These are phyloP conservation scores for Basileuterus tristriatus DNA, from an alignment of 2,797 vertebrate genomes.

Conservation along the genomic window DNA sequence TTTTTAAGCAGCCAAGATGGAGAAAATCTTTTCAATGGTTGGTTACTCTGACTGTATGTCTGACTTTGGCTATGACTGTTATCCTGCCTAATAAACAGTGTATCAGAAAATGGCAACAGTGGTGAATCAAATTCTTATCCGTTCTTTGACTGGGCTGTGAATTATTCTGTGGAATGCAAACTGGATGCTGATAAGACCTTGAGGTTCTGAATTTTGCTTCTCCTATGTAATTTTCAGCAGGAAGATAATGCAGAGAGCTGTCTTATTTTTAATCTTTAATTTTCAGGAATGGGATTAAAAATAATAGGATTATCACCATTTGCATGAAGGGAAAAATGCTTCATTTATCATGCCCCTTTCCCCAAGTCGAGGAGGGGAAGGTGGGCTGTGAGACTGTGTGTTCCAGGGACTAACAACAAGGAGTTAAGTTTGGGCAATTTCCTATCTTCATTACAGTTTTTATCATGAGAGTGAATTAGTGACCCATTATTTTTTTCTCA, in stretches of 20 bases:
- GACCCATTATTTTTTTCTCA: not conserved
- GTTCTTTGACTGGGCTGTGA: not conserved
- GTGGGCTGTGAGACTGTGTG: not conserved
- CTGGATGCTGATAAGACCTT: not conserved
- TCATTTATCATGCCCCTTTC: not conserved
- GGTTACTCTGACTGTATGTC: not conserved
- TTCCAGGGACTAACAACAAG: not conserved
- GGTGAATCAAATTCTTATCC: not conserved
- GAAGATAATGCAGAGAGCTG: not conserved
- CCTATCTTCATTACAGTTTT: conserved; percentile 37
- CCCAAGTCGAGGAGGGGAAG: not conserved
- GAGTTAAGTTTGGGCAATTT: not conserved
- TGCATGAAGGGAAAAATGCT: not conserved
- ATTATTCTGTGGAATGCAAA: not conserved
- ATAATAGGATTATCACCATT: not conserved
- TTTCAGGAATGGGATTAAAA: not conserved
- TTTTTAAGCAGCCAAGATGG: not conserved
- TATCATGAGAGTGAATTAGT: conserved; percentile 5
- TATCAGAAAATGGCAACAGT: not conserved
- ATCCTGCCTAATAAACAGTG: not conserved
- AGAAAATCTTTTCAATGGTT: not conserved
- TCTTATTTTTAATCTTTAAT: not conserved
- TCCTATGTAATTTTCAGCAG: not conserved
- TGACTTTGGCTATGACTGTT: not conserved
- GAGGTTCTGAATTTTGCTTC: not conserved